Evolutionary conservation across 2,113 vertebrate species (phyloP), one percentile per base, ranked within the genome.

Genomic region (Oncorhynchus nerka): DNA sequence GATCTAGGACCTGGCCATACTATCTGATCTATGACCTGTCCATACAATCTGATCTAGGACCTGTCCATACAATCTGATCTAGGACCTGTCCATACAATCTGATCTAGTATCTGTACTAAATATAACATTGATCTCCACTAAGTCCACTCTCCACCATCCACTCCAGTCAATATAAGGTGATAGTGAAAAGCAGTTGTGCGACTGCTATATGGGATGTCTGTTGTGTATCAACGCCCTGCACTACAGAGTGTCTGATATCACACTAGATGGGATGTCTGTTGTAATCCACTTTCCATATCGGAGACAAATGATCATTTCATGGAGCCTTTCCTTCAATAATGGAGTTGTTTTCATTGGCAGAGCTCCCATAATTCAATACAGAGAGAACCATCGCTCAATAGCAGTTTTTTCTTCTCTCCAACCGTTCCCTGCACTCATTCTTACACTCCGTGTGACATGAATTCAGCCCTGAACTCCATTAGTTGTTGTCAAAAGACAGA

Each of bases 271-370:
- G n/a, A n/a, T n/a, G n/a, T n/a, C 22, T 16, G 55, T 16, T 51
- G 8, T 30, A 4, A 15, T 15, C 39, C 39, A 28, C 39, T 16
- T 39, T 65, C 69, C 57, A 24, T 62, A 67, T 75, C 48, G 59
- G 70, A 62, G 73, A 78, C 72, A 64, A 75, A 75, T 78, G 39
- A 80, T 80, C 78, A 73, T 80, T 83, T 83, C 49, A 83, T 83
- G 57, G 78, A 28, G 26, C 2, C 26, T 20, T 71, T 51, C 1
- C 6, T 66, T 81, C 66, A 70, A 75, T 84, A 78, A 78, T 81
- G 65, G 13, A 70, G 34, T 51, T 8, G 20, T 61, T 69, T 69
- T n/a, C 75, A 70, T 61, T 76, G 67, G 49, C 34, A 16, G 19
- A 22, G 11, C 12, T 19, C 68, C 68, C 30, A 68, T 68, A 34